phyloP scores from a whole-genome alignment of 2,888 invertebrate species.

The Trilocha varians region DNA sequence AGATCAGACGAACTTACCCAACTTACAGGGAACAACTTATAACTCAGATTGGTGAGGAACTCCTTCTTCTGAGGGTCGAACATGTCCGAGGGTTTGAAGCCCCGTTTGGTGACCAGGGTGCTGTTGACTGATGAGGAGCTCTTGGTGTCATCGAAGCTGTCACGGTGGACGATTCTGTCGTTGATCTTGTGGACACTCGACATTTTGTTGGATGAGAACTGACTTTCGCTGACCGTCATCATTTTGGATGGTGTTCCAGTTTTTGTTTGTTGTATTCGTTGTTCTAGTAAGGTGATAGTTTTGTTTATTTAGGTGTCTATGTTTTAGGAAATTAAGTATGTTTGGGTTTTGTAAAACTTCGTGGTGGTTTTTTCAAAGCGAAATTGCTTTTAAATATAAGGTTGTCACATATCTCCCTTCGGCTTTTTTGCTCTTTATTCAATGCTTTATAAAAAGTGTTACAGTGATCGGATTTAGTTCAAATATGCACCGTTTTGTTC shows the following conservation, averaged over 20 bases:
- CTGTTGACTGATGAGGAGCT: slow-evolving; percentile 69
- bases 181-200: slow-evolving; percentile 65
- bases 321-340: too few relatives aligned
- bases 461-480: too few relatives aligned
- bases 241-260: slow-evolving; percentile 34
- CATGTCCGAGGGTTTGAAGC: slow-evolving; percentile 89
- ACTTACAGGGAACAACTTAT: slow-evolving; percentile 86
- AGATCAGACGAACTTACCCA: slow-evolving; percentile 75
- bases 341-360: too few relatives aligned
- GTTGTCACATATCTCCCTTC: too few relatives aligned
- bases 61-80: slow-evolving; percentile 86
- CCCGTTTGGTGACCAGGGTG: slow-evolving; percentile 79
- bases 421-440: too few relatives aligned
- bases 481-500: too few relatives aligned
- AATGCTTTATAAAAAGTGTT: too few relatives aligned
- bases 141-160: slow-evolving; percentile 63
- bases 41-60: slow-evolving; percentile 85
- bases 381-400: too few relatives aligned
- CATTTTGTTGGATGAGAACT: slow-evolving; percentile 67
- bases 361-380: too few relatives aligned
- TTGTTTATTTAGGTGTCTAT: background rate
- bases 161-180: slow-evolving; percentile 59
- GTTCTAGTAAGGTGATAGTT: background rate
- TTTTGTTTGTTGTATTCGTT: background rate
- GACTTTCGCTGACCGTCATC: slow-evolving; percentile 72